phyloP scores from a whole-genome alignment of 2,797 vertebrate genomes.

The Garrulus glandarius region DNA sequence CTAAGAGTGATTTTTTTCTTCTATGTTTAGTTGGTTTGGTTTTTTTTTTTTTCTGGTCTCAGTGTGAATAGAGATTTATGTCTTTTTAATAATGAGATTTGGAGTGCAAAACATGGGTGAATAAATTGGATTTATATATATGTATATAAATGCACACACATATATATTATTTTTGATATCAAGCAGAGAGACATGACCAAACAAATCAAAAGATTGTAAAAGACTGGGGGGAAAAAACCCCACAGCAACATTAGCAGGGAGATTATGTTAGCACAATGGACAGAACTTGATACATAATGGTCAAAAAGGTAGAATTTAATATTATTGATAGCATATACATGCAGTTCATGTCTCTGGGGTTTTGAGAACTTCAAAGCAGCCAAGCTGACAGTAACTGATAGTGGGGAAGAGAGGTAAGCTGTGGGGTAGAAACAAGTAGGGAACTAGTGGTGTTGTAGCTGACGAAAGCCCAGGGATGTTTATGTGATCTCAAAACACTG shows the following conservation, averaged over 20 bases:
- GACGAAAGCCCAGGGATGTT: neutral
- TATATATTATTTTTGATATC: neutral
- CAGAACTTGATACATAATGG: neutral
- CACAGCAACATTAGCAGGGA: neutral
- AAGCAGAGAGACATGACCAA: neutral
- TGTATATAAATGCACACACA: neutral
- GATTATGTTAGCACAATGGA: neutral
- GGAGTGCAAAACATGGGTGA: neutral
- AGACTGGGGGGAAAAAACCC: rapidly evolving
- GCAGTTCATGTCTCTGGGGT: neutral
- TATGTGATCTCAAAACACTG: neutral
- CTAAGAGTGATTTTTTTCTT: neutral
- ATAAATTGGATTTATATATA: neutral
- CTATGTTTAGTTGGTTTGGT: neutral
- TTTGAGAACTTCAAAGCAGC: neutral
- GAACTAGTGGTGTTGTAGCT: neutral
- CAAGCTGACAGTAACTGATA: neutral
- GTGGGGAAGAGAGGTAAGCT: neutral
- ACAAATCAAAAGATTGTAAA: neutral
- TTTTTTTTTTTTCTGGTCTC: neutral
- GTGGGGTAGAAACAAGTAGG: neutral
- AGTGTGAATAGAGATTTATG: neutral
- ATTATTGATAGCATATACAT: neutral
- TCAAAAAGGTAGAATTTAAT: neutral
- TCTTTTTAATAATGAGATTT: neutral